phyloP scores from a whole-genome alignment of 2,888 invertebrate genomes.

The Drosophila nr. fundita region DNA sequence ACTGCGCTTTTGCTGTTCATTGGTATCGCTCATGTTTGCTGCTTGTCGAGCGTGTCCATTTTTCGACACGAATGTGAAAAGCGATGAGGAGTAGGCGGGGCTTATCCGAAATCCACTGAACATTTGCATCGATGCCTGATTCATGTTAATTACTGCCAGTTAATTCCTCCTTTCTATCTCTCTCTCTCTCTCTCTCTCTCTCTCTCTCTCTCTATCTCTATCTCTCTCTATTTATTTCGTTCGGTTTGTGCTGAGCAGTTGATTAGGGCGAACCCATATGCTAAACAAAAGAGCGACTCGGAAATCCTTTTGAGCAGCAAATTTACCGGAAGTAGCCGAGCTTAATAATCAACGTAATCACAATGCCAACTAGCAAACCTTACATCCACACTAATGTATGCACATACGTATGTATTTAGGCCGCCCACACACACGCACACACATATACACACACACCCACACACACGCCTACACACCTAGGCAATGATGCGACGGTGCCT shows the following conservation, averaged over 20 bases:
- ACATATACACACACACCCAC: not conserved
- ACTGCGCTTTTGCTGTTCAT: not conserved
- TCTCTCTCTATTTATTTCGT: no score
- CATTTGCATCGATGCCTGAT: constrained; percentile 2
- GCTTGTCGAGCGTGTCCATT: not conserved
- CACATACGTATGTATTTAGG: not conserved
- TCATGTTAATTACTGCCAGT: not conserved
- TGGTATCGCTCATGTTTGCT: not conserved
- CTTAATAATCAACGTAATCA: constrained; percentile 38
- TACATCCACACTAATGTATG: constrained; percentile 2
- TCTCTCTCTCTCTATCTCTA: not conserved
- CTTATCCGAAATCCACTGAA: not conserved
- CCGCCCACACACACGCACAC: constrained; percentile 1
- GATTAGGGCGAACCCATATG: not conserved
- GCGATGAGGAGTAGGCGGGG: not conserved
- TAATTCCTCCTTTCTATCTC: no score
- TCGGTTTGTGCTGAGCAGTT: not conserved
- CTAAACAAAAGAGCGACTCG: constrained; percentile 37
- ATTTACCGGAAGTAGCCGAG: constrained; percentile 28
- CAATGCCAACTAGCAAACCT: constrained; percentile 17
- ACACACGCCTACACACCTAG: not conserved
- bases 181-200: not conserved
- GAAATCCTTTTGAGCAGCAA: constrained; percentile 46
- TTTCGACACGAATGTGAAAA: not conserved
- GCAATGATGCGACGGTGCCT: constrained; percentile 11